Conservation (phyloP, 1,140 invertebrate species). For the Eulimnadia texana region DNA sequence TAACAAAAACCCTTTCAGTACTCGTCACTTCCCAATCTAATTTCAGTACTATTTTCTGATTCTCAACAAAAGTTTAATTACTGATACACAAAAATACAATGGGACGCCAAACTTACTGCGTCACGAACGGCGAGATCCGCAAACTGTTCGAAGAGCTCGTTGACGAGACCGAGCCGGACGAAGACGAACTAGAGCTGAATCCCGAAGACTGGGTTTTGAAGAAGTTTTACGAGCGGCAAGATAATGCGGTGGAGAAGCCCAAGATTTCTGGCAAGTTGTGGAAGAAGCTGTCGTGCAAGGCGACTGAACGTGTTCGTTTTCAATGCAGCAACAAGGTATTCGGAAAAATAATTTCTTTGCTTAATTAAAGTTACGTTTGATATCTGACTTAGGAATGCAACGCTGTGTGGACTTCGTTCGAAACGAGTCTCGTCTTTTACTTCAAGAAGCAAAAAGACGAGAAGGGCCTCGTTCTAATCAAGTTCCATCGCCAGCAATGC, state of each 20-base stretch:
- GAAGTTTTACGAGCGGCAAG: background rate
- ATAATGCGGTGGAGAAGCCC: background rate
- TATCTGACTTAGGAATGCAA: background rate
- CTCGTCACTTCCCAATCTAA: no score
- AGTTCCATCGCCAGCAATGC: background rate
- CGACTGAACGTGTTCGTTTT: background rate
- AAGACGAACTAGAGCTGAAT: background rate
- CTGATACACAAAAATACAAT: background rate
- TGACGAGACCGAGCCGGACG: background rate
- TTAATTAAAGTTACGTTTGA: background rate
- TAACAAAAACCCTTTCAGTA: no score
- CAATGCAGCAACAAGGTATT: background rate
- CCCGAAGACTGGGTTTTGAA: background rate
- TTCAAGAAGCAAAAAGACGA: background rate
- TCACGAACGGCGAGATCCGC: background rate
- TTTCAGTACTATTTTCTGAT: no score
- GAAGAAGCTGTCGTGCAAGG: background rate
- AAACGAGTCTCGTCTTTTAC: background rate
- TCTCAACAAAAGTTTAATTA: background rate
- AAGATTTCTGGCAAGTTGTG: background rate
- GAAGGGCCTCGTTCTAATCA: background rate
- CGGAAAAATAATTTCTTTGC: background rate
- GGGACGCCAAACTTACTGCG: background rate
- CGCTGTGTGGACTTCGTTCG: background rate
- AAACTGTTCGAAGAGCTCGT: background rate